Evolutionary conservation across 2,113 vertebrate species (phyloP), one percentile per base, ranked within the genome.

Genomic region (Gobio gobio): DNA sequence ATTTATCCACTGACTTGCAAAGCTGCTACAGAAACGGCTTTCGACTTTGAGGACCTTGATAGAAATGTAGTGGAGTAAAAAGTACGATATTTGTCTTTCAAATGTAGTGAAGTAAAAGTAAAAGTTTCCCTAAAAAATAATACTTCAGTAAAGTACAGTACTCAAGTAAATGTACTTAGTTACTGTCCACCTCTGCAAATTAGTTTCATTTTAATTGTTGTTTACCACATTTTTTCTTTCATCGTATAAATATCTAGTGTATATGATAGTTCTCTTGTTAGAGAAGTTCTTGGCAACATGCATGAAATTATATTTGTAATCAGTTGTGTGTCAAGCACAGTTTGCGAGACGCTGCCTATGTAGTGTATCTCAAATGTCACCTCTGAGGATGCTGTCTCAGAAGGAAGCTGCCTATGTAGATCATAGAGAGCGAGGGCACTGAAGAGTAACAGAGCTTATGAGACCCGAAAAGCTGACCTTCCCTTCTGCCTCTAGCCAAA

Each of bases 381-480:
- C 8, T 56, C 54, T 56, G 20, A 9, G 54, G 54, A 74, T 47
- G 70, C 70, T 47, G 2, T 74, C 43, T 74, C 13, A 24, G 40
- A 74, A 74, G 40, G 72, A 26, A 49, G 43, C 6, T 49, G 22
- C n/a, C 72, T 74, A 24, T 74, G 72, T 47, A 49, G 72, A 74
- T 49, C 45, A 7, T 12, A 74, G 7, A 49, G 13, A 26, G 72
- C 2, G 13, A 49, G 40, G 72, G 13, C 1, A 3, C 43, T 74
- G 72, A 74, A n/a, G 49, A 26, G 5, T 6, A 47, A 16, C 43
- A 74, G 72, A 74, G 22, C 43, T 74, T 74, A 74, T 74, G 72
- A 74, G 72, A 49, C 72, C 72, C n/a, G 72, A 74, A 74, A 74
- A 16, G 72, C 72, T 74, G 72, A 74, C 72, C 72, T 74, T 74